phyloP scores from a whole-genome alignment of 2,797 vertebrate genomes.

The Benthosema pterotum region DNA sequence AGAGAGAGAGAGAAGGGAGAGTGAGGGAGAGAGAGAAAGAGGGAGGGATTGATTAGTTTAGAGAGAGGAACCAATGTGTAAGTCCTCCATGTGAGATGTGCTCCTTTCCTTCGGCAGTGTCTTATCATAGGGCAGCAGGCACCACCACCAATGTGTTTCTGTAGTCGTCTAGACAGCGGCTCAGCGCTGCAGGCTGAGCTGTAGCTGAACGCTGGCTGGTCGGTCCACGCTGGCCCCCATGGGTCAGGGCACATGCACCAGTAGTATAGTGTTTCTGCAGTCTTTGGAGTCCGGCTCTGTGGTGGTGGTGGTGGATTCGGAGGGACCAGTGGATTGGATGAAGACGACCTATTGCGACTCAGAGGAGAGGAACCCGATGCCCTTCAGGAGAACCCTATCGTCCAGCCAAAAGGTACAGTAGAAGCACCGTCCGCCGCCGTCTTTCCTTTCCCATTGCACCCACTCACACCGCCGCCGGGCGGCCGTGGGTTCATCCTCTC shows the following conservation, averaged over 20 bases:
- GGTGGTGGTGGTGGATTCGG: no score
- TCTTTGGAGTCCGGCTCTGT: constrained; percentile 30
- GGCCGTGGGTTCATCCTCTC: constrained; percentile 32
- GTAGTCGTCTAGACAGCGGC: constrained; percentile 47
- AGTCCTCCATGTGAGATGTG: constrained; percentile 48
- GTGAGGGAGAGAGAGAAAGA: constrained; percentile 51
- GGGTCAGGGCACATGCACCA: constrained; percentile 17
- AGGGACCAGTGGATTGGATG: constrained; percentile 52
- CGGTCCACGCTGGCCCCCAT: constrained; percentile 39
- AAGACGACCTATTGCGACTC: constrained; percentile 50
- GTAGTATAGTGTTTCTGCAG: constrained; percentile 28
- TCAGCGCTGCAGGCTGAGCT: constrained; percentile 43
- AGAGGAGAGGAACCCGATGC: constrained; percentile 57
- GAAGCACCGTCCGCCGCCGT: constrained; percentile 37
- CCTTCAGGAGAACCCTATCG: constrained; percentile 54
- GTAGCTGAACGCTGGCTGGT: constrained; percentile 31
- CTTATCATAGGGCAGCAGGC: constrained; percentile 58
- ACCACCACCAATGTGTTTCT: constrained; percentile 47
- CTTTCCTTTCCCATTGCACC: constrained; percentile 34
- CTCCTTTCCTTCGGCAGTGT: constrained; percentile 49
- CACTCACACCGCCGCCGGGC: constrained; percentile 25
- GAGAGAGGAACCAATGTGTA: constrained; percentile 33
- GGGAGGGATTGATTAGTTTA: constrained; percentile 1
- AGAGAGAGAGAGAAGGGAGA: constrained; percentile 46
- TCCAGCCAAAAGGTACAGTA: constrained; percentile 74